A percentile compares a stretch with the other conserved stretches of the same genome.
Conservation (phyloP, 2,113 vertebrate species). For the Gopherus evgoodei region DNA sequence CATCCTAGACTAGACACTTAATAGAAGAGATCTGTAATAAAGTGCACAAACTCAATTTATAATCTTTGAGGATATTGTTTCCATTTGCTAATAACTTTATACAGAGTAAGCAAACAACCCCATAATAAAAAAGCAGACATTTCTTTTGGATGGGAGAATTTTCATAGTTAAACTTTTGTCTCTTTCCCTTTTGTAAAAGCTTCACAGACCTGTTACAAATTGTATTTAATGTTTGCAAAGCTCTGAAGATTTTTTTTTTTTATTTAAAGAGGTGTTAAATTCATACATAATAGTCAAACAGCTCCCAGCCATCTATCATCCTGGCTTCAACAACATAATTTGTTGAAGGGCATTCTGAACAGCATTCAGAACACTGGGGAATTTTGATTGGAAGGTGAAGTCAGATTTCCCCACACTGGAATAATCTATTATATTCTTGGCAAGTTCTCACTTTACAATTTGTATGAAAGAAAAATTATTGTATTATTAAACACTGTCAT, state of each 20-base stretch:
- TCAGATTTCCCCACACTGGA: neutral
- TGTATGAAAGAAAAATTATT: neutral
- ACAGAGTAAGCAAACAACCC: neutral
- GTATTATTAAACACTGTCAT: neutral
- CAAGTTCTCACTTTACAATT: neutral
- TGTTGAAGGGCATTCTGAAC: neutral
- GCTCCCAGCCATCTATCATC: neutral
- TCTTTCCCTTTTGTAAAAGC: neutral
- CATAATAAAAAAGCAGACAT: neutral
- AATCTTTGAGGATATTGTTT: neutral
- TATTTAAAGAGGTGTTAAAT: neutral
- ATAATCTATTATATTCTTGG: neutral
- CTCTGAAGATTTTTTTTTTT: neutral
- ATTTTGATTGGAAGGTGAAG: neutral
- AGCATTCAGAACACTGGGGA: neutral
- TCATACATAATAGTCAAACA: neutral
- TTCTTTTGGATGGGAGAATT: neutral
- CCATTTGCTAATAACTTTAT: neutral
- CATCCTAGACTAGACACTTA: neutral
- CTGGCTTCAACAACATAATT: neutral
- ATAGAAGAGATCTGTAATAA: neutral
- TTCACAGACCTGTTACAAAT: neutral
- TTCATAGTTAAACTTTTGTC: neutral
- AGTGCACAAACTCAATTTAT: neutral
- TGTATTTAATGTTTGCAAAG: neutral